Conservation (phyloP, 1,140 invertebrate genomes). For the Lasioglossum albipes region DNA sequence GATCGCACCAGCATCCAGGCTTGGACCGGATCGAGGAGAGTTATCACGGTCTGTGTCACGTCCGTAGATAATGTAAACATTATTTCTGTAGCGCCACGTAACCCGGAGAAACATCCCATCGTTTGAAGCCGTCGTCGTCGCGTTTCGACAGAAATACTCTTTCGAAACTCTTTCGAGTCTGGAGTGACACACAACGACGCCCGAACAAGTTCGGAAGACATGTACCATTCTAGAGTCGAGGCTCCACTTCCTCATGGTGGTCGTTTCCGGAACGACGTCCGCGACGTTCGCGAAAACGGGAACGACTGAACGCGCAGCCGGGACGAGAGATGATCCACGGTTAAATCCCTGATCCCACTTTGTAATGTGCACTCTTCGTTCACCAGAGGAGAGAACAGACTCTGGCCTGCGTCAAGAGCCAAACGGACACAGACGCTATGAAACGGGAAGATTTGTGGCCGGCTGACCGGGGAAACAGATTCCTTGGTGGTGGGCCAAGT, state of each 20-base stretch:
- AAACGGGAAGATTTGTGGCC: conserved; percentile 45
- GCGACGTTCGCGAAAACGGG: conserved; percentile 16
- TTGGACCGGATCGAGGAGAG: neutral
- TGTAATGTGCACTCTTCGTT: conserved; percentile 5
- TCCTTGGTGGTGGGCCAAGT: conserved; percentile 57
- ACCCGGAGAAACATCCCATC: neutral
- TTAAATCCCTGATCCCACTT: conserved; percentile 50
- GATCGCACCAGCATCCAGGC: neutral
- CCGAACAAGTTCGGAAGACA: too few species aligned
- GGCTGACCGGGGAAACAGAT: conserved; percentile 35
- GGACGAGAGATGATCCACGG: conserved; percentile 23
- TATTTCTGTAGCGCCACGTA: conserved; percentile 36
- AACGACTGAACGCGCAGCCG: conserved; percentile 31
- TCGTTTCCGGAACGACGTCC: neutral
- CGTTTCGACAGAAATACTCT: neutral
- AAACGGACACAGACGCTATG: conserved; percentile 33
- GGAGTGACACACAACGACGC: too few species aligned
- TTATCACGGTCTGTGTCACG: conserved; percentile 26
- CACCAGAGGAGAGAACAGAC: neutral
- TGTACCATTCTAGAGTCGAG: conserved; percentile 69
- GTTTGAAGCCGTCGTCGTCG: neutral
- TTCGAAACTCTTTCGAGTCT: too few species aligned
- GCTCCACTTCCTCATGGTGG: conserved; percentile 66
- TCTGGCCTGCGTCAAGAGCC: conserved; percentile 27
- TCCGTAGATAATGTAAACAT: conserved; percentile 21